Percentiles rank a stretch among this genome's conserved stretches.
phyloP scores from a whole-genome alignment of 2,797 vertebrate species.

The Odontamblyopus rebecca region DNA sequence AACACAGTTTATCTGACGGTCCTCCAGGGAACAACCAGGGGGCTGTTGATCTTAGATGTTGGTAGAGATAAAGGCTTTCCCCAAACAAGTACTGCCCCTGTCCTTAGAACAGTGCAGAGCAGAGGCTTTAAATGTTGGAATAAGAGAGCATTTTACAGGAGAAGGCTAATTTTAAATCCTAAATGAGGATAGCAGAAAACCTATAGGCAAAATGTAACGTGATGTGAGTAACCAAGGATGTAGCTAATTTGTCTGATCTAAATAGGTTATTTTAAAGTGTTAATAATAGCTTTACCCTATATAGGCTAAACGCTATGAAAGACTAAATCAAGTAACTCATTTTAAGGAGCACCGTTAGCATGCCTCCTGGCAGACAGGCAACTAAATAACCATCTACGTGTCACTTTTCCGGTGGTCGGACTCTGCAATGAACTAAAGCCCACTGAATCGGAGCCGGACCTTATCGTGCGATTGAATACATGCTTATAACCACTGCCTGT shows the following conservation, averaged over 20 bases:
- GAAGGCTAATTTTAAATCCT: not conserved
- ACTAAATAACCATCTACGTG: conserved; percentile 64
- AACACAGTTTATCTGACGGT: conserved; percentile 69
- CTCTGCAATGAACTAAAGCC: not conserved
- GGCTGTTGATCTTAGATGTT: conserved; percentile 74
- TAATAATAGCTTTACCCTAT: not conserved
- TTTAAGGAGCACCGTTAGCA: not conserved
- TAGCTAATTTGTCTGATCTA: not conserved
- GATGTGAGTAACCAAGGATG: not conserved
- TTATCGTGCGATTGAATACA: not conserved
- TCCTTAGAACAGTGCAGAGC: not conserved
- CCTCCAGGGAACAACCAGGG: conserved; percentile 53
- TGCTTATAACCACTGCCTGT: too few relatives aligned
- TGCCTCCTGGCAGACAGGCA: not conserved
- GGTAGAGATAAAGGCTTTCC: conserved; percentile 58
- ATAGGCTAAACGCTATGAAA: not conserved
- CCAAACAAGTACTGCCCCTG: conserved; percentile 26
- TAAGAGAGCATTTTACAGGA: not conserved
- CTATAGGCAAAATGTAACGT: not conserved
- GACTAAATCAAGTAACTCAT: not conserved
- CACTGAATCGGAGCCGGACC: conserved; percentile 7
- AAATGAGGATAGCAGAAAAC: not conserved
- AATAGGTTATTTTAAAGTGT: not conserved
- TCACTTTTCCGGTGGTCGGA: conserved; percentile 63
- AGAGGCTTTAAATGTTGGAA: not conserved